Evolutionary conservation across 2,797 vertebrate species (phyloP).

Genomic region (Pseudochirops cupreus): DNA sequence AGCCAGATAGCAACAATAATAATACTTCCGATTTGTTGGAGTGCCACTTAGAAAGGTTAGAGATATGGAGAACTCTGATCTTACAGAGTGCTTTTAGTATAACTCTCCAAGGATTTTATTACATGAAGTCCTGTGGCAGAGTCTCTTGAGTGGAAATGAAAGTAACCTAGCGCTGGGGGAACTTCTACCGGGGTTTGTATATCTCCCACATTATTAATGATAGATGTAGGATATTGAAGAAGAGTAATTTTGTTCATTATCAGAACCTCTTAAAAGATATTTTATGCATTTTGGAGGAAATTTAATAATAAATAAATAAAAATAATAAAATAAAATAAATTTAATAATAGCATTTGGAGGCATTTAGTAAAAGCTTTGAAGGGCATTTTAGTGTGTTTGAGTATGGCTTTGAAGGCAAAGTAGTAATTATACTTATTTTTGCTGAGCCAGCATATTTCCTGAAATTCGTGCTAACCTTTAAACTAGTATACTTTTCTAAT

Average conservation of each 20-base stretch:
- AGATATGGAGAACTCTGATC: not conserved
- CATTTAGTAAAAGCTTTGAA: not conserved
- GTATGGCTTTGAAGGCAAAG: not conserved
- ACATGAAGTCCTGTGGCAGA: conserved; percentile 27
- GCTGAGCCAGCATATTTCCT: not conserved
- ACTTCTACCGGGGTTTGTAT: not conserved
- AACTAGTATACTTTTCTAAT: not conserved
- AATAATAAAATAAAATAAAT: not conserved
- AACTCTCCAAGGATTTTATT: conserved; percentile 29
- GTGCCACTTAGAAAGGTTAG: conserved; percentile 27
- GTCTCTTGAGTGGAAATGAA: not conserved
- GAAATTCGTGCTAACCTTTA: not conserved
- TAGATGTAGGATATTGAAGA: not conserved
- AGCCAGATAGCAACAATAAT: not conserved
- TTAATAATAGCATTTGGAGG: not conserved
- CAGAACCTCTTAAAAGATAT: not conserved
- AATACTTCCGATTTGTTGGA: not conserved
- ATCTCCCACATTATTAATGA: not conserved
- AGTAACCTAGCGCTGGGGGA: not conserved
- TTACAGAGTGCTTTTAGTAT: conserved; percentile 19
- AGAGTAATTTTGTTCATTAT: not conserved
- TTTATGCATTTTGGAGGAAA: not conserved
- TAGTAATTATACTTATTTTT: not conserved
- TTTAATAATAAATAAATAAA: not conserved
- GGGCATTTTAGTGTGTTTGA: not conserved